Percentiles rank a stretch among this genome's conserved stretches.
These are phyloP conservation scores for Spinus olivaceus DNA, from an alignment of 2,797 vertebrate genomes.

Conservation along the genomic window DNA sequence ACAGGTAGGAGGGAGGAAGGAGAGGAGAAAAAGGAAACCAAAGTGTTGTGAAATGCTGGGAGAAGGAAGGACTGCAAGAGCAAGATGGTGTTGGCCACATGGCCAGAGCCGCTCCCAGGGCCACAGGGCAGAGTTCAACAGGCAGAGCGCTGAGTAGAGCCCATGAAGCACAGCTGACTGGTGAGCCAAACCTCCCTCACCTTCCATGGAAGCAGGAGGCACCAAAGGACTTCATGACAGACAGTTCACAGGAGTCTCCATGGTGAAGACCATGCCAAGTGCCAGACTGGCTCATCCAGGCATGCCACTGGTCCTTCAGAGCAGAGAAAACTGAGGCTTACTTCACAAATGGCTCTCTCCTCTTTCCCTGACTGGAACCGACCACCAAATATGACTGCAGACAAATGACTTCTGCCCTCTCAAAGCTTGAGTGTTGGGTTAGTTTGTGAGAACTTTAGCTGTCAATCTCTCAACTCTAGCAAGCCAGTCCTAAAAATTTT, in stretches of 20 bases:
- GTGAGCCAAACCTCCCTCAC: not conserved
- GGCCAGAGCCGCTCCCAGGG: not conserved
- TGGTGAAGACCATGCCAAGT: rapidly evolving
- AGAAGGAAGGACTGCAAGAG: not conserved
- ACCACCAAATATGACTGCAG: not conserved
- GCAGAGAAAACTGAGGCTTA: not conserved
- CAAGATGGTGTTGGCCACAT: not conserved
- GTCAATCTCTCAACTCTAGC: not conserved
- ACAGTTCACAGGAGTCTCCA: not conserved
- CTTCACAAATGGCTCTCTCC: not conserved
- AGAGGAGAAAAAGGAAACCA: not conserved
- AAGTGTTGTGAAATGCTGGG: not conserved
- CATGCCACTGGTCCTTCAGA: not conserved
- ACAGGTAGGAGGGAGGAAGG: not conserved
- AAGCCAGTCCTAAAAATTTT: not conserved
- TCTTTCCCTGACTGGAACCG: not conserved
- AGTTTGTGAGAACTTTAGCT: not conserved
- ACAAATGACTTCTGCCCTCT: not conserved
- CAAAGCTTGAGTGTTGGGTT: not conserved
- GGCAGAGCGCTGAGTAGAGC: rapidly evolving
- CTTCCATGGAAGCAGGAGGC: not conserved
- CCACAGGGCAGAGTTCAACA: not conserved
- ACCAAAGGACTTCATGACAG: not conserved
- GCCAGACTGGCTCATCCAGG: rapidly evolving
- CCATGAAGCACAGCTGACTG: not conserved